Base-by-base conservation (phyloP, 2,888 invertebrate species). In the Diarsia dahlii region DNA sequence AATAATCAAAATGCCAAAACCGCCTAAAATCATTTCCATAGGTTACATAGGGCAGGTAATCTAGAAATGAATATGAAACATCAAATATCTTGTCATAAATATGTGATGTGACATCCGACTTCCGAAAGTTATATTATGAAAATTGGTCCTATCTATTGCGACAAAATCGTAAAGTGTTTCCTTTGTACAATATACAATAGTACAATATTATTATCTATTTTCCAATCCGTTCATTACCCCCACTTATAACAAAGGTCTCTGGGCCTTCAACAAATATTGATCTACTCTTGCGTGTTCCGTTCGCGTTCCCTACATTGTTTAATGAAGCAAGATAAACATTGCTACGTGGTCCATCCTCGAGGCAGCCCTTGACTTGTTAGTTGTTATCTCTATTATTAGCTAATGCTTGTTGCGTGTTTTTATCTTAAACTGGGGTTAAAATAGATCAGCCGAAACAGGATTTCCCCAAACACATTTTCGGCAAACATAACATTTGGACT, bases 321-420 rank as follows among this genome's bases (percentile, higher is more conserved):
- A 68, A 45, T 66, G 45, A 66, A 60, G 20, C 58, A 72, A 72
- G 34, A 68, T 68, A 68, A 71, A 83, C 48, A 65, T 82, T 46
- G 23, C 48, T 62, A 78, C 78, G 48, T 45, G 67, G 71, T 60
- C 71, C 48, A 72, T 58, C 15, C 34, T 78, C 54, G 34, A 82
- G 39, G 48, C 3, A 68, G 79, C 64, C 72, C 63, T 67, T 63
- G 68, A 68, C 64, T 52, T 62, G 46, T 82, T 65, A 68, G 58
- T 52, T 62, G 46, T 82, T 65, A 81, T 56, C 23, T 60, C 18
- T 78, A 54, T 60, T 83, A 64, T 66, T 72, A 72, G 28, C 58
- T 52, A 63, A 79, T 58, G 34, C 50, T 52, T 3, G n/a, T 52
- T 28, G 62, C 72, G 54, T 73, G 70, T 50, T 73, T 63, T 52